Conservation (phyloP, 2,797 vertebrate genomes). For the Danio choprae region DNA sequence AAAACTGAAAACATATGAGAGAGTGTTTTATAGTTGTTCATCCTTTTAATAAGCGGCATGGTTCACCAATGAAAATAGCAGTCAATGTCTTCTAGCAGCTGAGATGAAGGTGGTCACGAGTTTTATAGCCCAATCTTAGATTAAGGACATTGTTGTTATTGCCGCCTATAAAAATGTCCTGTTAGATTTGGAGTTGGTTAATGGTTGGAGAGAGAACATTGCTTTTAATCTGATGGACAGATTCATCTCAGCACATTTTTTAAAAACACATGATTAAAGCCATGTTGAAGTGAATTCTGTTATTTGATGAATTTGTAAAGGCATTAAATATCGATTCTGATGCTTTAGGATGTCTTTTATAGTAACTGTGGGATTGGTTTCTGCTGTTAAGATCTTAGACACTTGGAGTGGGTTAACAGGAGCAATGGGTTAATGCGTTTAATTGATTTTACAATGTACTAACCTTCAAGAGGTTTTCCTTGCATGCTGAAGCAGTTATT, state of each 20-base stretch:
- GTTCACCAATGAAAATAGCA: constrained; percentile 25
- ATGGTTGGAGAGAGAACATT: constrained; percentile 45
- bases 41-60: constrained; percentile 1
- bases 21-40: constrained; percentile 25
- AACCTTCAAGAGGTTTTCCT: constrained; percentile 21
- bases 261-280: constrained; percentile 5
- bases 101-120: constrained; percentile 29
- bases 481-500: constrained; percentile 29
- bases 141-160: constrained; percentile 52
- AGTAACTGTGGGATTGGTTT: constrained; percentile 1
- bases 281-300: background rate
- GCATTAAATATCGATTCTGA: constrained; percentile 24
- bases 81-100: constrained; percentile 18
- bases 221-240: constrained; percentile 7
- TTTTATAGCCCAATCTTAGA: constrained; percentile 50
- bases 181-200: constrained; percentile 44
- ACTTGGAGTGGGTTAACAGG: constrained; percentile 32
- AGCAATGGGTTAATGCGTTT: constrained; percentile 25
- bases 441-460: constrained; percentile 48
- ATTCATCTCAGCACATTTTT: background rate
- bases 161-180: constrained; percentile 51
- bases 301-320: background rate
- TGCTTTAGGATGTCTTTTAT: background rate
- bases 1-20: background rate
- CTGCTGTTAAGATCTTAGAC: constrained; percentile 22